Evolutionary conservation across 2,888 invertebrate species (phyloP), one percentile per base, ranked within the genome.

Genomic region (Sarcophaga subvicina): DNA sequence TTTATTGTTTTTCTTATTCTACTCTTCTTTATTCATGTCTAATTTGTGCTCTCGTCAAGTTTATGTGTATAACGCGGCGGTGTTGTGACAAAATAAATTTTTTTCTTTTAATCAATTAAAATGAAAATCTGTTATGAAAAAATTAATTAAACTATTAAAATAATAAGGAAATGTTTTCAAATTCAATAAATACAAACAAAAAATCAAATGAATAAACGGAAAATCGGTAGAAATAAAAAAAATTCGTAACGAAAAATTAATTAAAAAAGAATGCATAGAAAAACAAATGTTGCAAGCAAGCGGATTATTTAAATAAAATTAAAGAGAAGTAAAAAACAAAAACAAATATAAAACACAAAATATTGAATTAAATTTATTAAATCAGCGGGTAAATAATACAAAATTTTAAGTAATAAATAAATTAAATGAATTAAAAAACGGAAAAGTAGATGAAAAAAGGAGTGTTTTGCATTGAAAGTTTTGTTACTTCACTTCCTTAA

Each of bases 31-130:
- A 84, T 84, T 84, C 76, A 70, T 84, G 47, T 76, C 14, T 49
- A 71, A 76, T 80, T 80, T 71, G 69, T 80, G 70, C 66, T 80
- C 60, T 22, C 59, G 49, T 66, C 76, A 71, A 76, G 80, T 84
- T 63, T 77, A 54, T 85, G 71, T 84, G 76, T 80, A 77, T 80
- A 85, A 72, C 84, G 76, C 80, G 80, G 80, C 84, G 76, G 83
- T 25, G 8, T 76, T 80, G 64, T 76, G 66, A 75, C 27, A 80
- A 71, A 71, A 59, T 49, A 66, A 59, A 66, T 17, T 60, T 79
- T 17, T 60, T 75, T 45, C 10, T 45, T 63, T 47, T 62, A 66
- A 62, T 54, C 62, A 78, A 70, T 83, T 79, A 47, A 64, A 67
- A 67, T 66, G 14, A 62, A 75, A 84, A 71, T 80, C 70, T 76